These are phyloP conservation scores for Harlomillsia oculata DNA, from an alignment of 1,140 invertebrate species.

Conservation along the genomic window DNA sequence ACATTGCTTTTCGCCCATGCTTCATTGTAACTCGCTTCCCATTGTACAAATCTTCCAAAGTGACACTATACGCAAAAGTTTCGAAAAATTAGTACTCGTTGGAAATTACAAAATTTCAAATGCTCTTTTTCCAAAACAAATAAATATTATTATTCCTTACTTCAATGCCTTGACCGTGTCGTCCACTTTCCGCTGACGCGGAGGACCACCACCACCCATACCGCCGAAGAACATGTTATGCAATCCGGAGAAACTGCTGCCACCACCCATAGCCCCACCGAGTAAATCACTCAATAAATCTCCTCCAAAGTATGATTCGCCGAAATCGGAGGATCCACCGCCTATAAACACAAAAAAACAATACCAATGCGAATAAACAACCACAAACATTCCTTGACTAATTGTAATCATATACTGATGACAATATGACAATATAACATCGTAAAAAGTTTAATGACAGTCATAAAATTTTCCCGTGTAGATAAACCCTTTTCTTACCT, in stretches of 20 bases:
- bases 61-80: constrained; percentile 51
- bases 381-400: no score
- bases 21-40: constrained; percentile 74
- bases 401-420: no score
- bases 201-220: constrained; percentile 41
- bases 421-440: no score
- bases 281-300: constrained; percentile 57
- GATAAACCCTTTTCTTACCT: no score
- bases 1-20: constrained; percentile 77
- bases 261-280: constrained; percentile 49
- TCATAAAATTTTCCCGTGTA: no score
- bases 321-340: constrained; percentile 48
- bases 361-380: no score
- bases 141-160: constrained; percentile 39
- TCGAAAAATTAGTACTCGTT: not conserved
- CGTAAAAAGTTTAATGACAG: no score
- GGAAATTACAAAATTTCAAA: not conserved
- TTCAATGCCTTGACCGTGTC: constrained; percentile 53
- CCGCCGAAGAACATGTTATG: constrained; percentile 37
- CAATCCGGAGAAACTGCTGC: no score
- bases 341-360: no score
- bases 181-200: constrained; percentile 40
- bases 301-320: constrained; percentile 43
- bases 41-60: constrained; percentile 84
- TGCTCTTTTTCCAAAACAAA: no score